Conservation (phyloP, 1,140 invertebrate species). For the Drosophila hydei region DNA sequence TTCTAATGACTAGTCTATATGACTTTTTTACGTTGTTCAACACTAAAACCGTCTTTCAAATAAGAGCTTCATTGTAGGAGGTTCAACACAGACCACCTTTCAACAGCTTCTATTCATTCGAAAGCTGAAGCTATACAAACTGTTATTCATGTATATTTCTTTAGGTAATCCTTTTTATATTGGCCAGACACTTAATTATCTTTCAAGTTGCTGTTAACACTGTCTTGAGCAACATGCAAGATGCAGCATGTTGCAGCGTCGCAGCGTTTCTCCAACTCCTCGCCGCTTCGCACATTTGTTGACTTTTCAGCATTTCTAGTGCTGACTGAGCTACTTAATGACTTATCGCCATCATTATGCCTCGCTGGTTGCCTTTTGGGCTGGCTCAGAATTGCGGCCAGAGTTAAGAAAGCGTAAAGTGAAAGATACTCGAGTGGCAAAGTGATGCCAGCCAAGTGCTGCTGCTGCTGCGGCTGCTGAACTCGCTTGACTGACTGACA, state of each 20-base stretch:
- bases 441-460: slow-evolving; percentile 60
- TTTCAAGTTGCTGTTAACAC: neutral
- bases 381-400: slow-evolving; percentile 35
- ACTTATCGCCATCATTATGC: slow-evolving; percentile 74
- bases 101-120: neutral
- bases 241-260: neutral
- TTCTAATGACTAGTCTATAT: neutral
- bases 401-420: slow-evolving; percentile 74
- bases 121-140: neutral
- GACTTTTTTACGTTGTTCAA: neutral
- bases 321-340: slow-evolving; percentile 72
- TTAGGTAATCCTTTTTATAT: neutral
- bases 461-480: slow-evolving; percentile 5
- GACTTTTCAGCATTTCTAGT: slow-evolving; percentile 39
- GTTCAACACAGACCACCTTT: neutral
- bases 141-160: neutral
- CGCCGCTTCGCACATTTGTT: slow-evolving; percentile 21
- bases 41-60: neutral
- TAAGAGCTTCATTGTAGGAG: too few relatives aligned
- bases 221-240: slow-evolving; percentile 3
- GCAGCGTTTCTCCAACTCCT: neutral
- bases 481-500: slow-evolving; percentile 25
- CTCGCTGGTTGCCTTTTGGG: slow-evolving; percentile 54
- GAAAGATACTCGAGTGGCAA: slow-evolving; percentile 60
- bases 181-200: neutral